A percentile compares a stretch with the other conserved stretches of the same genome.
Evolutionary conservation across 2,888 invertebrate genomes (phyloP).

Genomic region (Leptopterna dolabrata): DNA sequence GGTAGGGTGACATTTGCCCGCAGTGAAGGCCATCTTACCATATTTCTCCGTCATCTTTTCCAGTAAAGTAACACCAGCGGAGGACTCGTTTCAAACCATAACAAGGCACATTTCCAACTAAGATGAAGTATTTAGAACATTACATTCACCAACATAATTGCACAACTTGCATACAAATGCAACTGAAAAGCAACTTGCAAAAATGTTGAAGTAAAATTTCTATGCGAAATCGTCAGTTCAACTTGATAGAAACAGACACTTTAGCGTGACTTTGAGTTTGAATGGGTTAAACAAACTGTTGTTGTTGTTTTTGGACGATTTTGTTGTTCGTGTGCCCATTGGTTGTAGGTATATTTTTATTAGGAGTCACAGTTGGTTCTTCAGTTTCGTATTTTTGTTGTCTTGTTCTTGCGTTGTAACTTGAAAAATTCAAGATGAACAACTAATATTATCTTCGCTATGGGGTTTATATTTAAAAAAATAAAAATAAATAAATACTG

Average conservation of each 20-base stretch:
- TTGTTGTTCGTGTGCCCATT: no score
- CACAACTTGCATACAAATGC: background rate
- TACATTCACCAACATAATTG: background rate
- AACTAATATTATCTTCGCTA: no score
- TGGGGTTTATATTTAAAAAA: no score
- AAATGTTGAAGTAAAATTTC: background rate
- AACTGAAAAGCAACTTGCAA: background rate
- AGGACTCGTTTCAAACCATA: background rate
- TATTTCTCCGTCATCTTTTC: constrained; percentile 25
- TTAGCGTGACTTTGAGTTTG: background rate
- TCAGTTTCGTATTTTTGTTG: no score
- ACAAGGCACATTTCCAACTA: background rate
- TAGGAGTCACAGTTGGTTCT: no score
- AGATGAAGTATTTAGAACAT: background rate
- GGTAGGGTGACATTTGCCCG: constrained; percentile 10
- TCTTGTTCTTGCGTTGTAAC: no score
- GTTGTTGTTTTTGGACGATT: no score
- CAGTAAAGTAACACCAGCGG: background rate
- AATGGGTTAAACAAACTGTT: no score
- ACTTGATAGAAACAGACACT: background rate
- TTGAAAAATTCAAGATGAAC: no score
- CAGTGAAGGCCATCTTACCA: constrained; percentile 18
- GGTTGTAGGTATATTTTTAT: no score
- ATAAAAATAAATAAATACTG: no score
- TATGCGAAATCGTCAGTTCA: background rate